phyloP scores from a whole-genome alignment of 2,797 vertebrate genomes.

The Margarornis squamiger region DNA sequence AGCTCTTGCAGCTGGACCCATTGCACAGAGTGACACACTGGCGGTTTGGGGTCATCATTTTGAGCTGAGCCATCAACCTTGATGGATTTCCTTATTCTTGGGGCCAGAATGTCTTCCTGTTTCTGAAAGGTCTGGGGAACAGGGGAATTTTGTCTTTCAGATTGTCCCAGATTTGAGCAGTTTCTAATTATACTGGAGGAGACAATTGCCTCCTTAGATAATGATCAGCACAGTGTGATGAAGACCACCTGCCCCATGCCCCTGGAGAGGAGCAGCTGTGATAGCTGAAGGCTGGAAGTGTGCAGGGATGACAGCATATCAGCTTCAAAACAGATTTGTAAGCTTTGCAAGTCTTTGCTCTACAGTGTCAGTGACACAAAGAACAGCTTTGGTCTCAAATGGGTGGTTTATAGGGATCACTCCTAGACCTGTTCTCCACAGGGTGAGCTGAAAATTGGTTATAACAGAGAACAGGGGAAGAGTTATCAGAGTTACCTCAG shows the following conservation, averaged over 20 bases:
- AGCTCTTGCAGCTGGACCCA: neutral
- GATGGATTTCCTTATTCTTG: neutral
- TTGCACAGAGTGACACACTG: neutral
- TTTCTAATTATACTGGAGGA: neutral
- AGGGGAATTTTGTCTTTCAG: neutral
- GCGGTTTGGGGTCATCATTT: neutral
- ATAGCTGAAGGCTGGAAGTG: neutral
- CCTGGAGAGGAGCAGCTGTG: neutral
- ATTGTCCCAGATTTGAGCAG: neutral
- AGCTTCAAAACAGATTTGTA: conserved; percentile 1
- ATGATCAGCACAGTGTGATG: neutral
- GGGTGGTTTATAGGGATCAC: neutral
- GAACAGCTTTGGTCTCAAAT: neutral
- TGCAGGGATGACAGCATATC: conserved; percentile 4
- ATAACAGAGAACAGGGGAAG: neutral
- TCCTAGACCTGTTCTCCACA: neutral
- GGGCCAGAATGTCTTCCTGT: neutral
- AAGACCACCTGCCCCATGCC: neutral
- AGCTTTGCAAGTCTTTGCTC: neutral
- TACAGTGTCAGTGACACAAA: neutral
- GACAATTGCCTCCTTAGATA: neutral
- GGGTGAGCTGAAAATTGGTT: neutral
- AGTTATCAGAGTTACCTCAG: neutral
- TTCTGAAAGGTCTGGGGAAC: neutral
- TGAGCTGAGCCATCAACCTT: neutral